Conservation (phyloP, 2,113 vertebrate genomes). For the Hiodon alosoides region DNA sequence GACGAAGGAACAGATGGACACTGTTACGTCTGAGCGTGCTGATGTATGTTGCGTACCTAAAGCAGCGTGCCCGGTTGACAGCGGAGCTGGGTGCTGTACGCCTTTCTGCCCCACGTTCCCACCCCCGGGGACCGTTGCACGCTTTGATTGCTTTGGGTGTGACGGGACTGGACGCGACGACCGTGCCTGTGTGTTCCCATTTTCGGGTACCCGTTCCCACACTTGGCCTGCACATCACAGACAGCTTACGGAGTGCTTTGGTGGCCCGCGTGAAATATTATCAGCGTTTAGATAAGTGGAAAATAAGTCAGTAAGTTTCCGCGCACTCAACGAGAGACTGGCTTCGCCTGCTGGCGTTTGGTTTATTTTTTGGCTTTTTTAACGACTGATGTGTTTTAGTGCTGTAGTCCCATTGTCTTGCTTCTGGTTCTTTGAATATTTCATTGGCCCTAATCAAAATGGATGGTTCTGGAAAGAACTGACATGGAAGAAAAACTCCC, state of each 20-base stretch:
- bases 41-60: conserved; percentile 29
- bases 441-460: neutral
- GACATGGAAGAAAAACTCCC: conserved; percentile 40
- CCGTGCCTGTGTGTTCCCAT: neutral
- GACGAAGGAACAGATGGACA: conserved; percentile 62
- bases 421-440: neutral
- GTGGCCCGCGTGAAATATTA: too few relatives aligned
- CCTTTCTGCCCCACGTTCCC: conserved; percentile 13
- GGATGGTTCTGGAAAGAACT: conserved; percentile 2
- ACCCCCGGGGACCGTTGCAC: neutral
- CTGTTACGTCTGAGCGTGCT: conserved; percentile 26
- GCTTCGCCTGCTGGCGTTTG: neutral
- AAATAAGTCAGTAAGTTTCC: too few relatives aligned
- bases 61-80: conserved; percentile 24
- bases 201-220: too few relatives aligned
- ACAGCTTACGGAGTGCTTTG: too few relatives aligned
- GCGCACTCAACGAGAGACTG: too few relatives aligned
- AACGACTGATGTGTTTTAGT: too few relatives aligned
- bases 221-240: too few relatives aligned
- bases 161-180: neutral
- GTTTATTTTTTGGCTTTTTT: neutral
- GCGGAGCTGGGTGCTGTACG: neutral
- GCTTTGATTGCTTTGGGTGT: neutral
- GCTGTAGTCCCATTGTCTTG: neutral
- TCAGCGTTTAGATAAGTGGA: too few relatives aligned